Evolutionary conservation across 2,888 invertebrate genomes (phyloP).

Genomic region (Drosophila maculinotata): DNA sequence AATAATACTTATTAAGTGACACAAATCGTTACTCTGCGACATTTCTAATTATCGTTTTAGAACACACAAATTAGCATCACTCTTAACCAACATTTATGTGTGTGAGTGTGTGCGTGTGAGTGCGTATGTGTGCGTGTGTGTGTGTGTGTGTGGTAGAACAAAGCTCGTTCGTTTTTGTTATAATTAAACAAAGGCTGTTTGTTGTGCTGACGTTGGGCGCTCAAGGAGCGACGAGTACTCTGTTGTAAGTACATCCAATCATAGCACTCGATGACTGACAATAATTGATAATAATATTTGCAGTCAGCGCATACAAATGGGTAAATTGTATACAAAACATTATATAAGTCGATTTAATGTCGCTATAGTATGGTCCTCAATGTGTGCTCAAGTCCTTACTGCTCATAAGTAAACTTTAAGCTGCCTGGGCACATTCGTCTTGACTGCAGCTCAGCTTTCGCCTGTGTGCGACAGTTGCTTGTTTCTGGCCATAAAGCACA

Average conservation of each 20-base stretch:
- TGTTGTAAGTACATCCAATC: constrained; percentile 50
- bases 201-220: constrained; percentile 3
- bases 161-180: constrained; percentile 19
- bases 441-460: constrained; percentile 15
- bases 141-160: background rate
- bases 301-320: constrained; percentile 3
- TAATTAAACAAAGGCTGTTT: constrained; percentile 46
- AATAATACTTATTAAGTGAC: too few relatives aligned
- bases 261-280: constrained; percentile 43
- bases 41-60: background rate
- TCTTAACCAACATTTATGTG: background rate
- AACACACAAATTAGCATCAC: constrained; percentile 5
- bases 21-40: background rate
- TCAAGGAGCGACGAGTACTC: constrained; percentile 16
- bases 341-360: constrained; percentile 26
- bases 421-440: constrained; percentile 7
- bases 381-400: constrained; percentile 35
- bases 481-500: constrained; percentile 34
- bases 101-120: background rate
- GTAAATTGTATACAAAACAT: constrained; percentile 8
- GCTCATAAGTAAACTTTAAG: constrained; percentile 50
- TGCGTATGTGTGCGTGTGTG: too few relatives aligned
- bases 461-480: constrained; percentile 4
- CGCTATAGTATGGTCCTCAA: constrained; percentile 12
- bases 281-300: constrained; percentile 53